Evolutionary conservation across 2,113 vertebrate species (phyloP), one percentile per base, ranked within the genome.

Genomic region (Tyrannus savana): DNA sequence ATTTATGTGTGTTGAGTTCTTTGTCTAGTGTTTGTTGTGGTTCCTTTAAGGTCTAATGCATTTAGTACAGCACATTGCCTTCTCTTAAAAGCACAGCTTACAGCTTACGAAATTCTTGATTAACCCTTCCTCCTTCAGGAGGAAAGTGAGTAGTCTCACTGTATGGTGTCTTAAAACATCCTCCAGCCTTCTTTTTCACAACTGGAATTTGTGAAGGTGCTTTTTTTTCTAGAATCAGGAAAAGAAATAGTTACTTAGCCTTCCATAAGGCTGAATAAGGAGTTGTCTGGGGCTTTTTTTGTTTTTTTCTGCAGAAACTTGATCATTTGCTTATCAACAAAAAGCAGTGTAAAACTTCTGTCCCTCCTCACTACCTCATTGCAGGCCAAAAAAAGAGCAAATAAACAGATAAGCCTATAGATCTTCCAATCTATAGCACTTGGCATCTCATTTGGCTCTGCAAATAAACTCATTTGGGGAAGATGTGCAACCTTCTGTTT

Each of bases 261-360:
- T 84, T 55, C 30, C 28, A 50, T 22, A 69, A 28, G 14, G 19
- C 19, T 80, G 24, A 86, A 2, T 39, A 79, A 56, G 6, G 10
- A 77, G 14, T 6, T 24, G 28, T 6, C 14, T 59, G 6, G 0
- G 2, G 35, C 35, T 37, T 37, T 37, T 37, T 2, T 8, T 0
- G 18, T 23, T 23, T 16, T 52, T 79, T 35, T 49, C 37, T 78
- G 16, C 9, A 46, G 25, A 73, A 93, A 50, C 3, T 31, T 41
- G 5, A 55, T 18, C 3, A 2, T 49, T 28, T 78, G 7, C 19
- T 60, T 71, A 47, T 23, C 31, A 74, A 46, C 14, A 60, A 49
- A 90, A 90, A 58, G 3, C 9, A 23, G 7, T 28, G 5, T 35
- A 19, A 75, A 82, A 75, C 7, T 62, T 67, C 47, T 9, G 1